These are phyloP conservation scores for Circaetus gallicus DNA, from an alignment of 2,113 vertebrate species.

Conservation along the genomic window DNA sequence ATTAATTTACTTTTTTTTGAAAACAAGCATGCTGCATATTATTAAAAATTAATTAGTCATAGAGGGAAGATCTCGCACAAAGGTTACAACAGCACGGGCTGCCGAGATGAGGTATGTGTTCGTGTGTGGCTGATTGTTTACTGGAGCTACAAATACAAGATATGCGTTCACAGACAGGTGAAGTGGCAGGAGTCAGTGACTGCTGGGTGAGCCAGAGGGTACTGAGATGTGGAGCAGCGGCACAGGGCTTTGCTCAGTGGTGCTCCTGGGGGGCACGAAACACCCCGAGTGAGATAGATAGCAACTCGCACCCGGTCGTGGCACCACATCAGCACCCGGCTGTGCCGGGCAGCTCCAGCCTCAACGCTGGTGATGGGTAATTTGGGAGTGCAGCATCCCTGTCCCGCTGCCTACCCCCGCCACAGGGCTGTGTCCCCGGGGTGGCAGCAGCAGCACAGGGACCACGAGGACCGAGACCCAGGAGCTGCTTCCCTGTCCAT, in stretches of 20 bases:
- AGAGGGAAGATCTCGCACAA: background rate
- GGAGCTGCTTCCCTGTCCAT: background rate
- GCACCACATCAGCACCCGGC: background rate
- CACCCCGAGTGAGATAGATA: fast-evolving
- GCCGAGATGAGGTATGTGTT: fast-evolving
- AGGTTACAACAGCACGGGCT: background rate
- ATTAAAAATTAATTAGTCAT: background rate
- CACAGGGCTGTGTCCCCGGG: background rate
- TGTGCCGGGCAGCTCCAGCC: background rate
- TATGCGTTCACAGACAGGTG: fast-evolving
- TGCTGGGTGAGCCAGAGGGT: fast-evolving
- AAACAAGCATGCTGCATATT: background rate
- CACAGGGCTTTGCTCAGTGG: fast-evolving
- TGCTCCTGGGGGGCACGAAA: fast-evolving
- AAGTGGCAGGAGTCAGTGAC: background rate
- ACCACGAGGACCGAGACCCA: background rate
- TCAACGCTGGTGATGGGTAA: fast-evolving
- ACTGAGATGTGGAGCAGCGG: fast-evolving
- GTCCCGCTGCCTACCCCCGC: background rate
- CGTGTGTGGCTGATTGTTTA: fast-evolving
- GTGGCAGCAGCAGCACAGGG: background rate
- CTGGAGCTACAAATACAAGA: fast-evolving
- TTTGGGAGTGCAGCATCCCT: background rate
- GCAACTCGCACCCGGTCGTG: fast-evolving
- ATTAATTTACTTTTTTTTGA: background rate